Conservation (phyloP, 2,888 invertebrate species). For the Xestia ashworthii region DNA sequence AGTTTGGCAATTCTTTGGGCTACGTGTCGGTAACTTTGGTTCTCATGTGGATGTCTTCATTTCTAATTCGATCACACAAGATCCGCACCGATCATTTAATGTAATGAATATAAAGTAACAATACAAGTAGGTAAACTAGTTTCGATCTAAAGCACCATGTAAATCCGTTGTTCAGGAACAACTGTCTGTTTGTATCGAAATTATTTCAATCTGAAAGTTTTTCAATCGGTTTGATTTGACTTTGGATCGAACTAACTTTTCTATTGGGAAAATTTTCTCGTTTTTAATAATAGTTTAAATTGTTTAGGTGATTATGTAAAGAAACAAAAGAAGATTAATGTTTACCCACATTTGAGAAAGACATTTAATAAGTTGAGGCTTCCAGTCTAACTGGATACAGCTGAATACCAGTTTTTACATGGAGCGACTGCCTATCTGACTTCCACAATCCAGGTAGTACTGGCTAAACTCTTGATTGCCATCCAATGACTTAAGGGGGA, state of each 20-base stretch:
- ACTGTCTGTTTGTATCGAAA: slow-evolving; percentile 31
- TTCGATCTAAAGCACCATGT: slow-evolving; percentile 26
- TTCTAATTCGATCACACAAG: too few relatives aligned
- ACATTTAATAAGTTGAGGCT: too few relatives aligned
- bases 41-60: too few relatives aligned
- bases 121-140: slow-evolving; percentile 25
- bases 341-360: too few relatives aligned
- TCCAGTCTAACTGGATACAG: too few relatives aligned
- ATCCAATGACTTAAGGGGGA: too few relatives aligned
- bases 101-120: too few relatives aligned
- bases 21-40: too few relatives aligned
- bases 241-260: slow-evolving; percentile 39
- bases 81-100: too few relatives aligned
- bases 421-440: neutral
- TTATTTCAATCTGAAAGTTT: slow-evolving; percentile 65
- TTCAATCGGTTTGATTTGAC: slow-evolving; percentile 50
- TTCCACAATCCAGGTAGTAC: too few relatives aligned
- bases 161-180: slow-evolving; percentile 47
- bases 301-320: neutral
- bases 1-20: too few relatives aligned
- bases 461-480: neutral
- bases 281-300: neutral
- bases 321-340: neutral
- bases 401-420: neutral
- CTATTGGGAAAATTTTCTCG: neutral